Base-by-base conservation (phyloP, 2,888 invertebrate genomes). In the Drosophila neonasuta region DNA sequence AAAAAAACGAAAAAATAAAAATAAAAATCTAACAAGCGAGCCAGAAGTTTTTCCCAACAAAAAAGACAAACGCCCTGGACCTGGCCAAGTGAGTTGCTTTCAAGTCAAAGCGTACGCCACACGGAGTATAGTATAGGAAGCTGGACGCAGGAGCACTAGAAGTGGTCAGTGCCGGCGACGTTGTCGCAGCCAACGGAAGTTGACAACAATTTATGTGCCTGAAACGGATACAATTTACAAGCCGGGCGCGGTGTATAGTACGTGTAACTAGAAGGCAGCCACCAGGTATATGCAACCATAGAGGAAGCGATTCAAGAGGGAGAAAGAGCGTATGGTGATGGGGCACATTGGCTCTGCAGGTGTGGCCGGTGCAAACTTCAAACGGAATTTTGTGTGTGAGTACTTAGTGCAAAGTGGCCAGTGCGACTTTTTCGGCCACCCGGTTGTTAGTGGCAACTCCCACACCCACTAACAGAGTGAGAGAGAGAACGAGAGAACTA, bases 211-310 rank as follows among this genome's bases (percentile, higher is more conserved):
- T 88, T 88, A 88, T 88, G 88, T 86, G 82, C 82, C 79, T 75
- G 86, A 87, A 88, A 88, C 87, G 89, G 88, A 88, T 88, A 88
- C 88, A 88, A 88, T 89, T 89, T 88, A 88, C 89, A 89, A 88
- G 87, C 85, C 80, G 64, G 76, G 69, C 78, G 70, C 71, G 67
- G 63, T 68, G 69, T 24, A 0, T 24, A 24, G 24, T 67, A 76
- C 72, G 69, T 72, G 69, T 56, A 69, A 52, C 69, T 68, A 59
- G 66, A 64, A 66, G 30, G 48, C 34, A 10, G 46, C 11, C 17
- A 11, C 32, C 13, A 8, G 11, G 44, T 11, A 29, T 15, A 42
- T 29, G 11, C 13, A 9, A 11, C 17, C 45, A 24, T 24, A 24
- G 24, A 24, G 24, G 24, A 24, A 24, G 1, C 24, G 24, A 24